Evolutionary conservation across 2,888 invertebrate species (phyloP).

Genomic region (Synanthedon vespiformis): DNA sequence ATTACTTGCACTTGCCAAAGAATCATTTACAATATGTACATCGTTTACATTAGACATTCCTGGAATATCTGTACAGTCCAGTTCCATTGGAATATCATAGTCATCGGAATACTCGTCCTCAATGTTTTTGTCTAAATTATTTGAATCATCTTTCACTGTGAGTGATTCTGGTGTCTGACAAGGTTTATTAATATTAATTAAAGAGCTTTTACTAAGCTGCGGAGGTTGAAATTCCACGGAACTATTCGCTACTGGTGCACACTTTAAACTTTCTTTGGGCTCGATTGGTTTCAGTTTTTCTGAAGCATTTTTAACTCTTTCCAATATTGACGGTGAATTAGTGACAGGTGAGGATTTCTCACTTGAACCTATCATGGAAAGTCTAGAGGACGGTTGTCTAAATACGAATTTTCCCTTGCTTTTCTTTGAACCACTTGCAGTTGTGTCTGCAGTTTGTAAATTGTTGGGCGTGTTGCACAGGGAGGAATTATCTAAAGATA

Average conservation of each 20-base stretch:
- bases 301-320: constrained; percentile 42
- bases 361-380: constrained; percentile 22
- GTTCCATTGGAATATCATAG: constrained; percentile 32
- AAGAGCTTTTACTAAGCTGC: constrained; percentile 30
- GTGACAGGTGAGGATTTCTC: constrained; percentile 21
- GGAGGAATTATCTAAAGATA: constrained; percentile 37
- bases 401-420: constrained; percentile 56
- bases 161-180: constrained; percentile 25
- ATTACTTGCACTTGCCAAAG: constrained; percentile 24
- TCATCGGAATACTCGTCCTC: constrained; percentile 13
- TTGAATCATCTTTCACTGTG: constrained; percentile 18
- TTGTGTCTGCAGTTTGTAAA: constrained; percentile 22
- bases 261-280: constrained; percentile 24
- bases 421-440: constrained; percentile 20
- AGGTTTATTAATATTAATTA: constrained; percentile 27
- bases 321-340: constrained; percentile 44
- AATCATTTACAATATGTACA: constrained; percentile 15
- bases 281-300: constrained; percentile 43
- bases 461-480: constrained; percentile 22
- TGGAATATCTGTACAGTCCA: constrained; percentile 27
- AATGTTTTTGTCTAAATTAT: not conserved
- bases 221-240: constrained; percentile 55
- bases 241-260: constrained; percentile 32
- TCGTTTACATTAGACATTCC: constrained; percentile 5
- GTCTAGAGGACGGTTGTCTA: constrained; percentile 49